Percentiles rank a stretch among this genome's conserved stretches.
Evolutionary conservation across 2,797 vertebrate genomes (phyloP).

Genomic region (Danio jaintianensis): DNA sequence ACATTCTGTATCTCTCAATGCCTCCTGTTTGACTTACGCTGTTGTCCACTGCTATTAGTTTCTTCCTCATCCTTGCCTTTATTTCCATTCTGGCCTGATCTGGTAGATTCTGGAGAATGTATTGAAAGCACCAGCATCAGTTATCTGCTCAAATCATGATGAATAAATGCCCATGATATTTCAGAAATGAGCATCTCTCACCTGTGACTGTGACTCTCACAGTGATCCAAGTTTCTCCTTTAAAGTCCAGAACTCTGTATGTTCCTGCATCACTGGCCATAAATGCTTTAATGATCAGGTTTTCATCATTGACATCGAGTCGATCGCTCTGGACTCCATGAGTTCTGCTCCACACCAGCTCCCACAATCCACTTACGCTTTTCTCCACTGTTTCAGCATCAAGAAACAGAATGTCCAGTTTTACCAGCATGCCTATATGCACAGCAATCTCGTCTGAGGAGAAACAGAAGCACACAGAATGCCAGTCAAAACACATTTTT

Average conservation of each 20-base stretch:
- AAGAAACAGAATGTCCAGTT: neutral
- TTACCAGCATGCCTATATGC: accelerated
- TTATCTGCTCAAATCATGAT: too few species aligned
- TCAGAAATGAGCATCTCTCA: neutral
- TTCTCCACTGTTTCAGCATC: neutral
- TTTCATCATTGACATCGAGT: accelerated
- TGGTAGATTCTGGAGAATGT: too few species aligned
- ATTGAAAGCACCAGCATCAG: too few species aligned
- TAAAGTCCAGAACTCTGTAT: neutral
- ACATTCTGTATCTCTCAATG: too few species aligned
- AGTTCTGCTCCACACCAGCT: neutral
- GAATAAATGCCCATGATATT: too few species aligned
- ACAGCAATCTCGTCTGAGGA: neutral
- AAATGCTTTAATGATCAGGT: neutral
- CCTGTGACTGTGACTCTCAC: neutral
- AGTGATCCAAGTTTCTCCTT: neutral
- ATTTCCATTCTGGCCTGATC: too few species aligned
- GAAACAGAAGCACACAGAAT: too few species aligned
- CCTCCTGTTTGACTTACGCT: too few species aligned
- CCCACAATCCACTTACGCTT: too few species aligned
- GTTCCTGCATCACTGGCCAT: neutral
- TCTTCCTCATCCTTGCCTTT: too few species aligned
- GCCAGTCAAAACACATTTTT: too few species aligned
- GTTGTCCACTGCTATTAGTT: too few species aligned
- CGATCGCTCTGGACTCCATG: neutral